phyloP scores from a whole-genome alignment of 2,888 invertebrate species.

The Acronicta leporina region DNA sequence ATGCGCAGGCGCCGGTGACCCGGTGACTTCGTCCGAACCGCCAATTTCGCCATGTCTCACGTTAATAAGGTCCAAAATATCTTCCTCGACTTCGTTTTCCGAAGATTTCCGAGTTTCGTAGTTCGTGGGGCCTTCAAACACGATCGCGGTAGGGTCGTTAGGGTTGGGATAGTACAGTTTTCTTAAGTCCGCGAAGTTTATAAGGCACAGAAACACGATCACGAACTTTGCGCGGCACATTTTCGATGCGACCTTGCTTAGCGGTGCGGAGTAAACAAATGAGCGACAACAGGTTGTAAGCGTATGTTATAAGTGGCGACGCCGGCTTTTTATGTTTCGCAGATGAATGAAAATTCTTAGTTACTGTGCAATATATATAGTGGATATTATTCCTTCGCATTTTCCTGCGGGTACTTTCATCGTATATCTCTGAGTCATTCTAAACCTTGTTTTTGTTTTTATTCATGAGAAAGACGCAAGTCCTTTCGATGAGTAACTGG shows the following conservation, averaged over 20 bases:
- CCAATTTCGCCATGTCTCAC: slow-evolving; percentile 51
- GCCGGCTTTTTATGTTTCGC: slow-evolving; percentile 28
- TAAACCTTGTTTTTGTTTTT: neutral
- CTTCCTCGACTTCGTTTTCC: slow-evolving; percentile 59
- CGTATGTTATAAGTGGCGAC: slow-evolving; percentile 31
- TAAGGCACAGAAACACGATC: slow-evolving; percentile 43
- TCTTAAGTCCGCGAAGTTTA: slow-evolving; percentile 44
- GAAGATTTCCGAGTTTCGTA: slow-evolving; percentile 49
- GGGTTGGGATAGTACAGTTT: slow-evolving; percentile 63
- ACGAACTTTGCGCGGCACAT: slow-evolving; percentile 41
- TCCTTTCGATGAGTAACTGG: neutral
- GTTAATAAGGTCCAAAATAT: slow-evolving; percentile 56
- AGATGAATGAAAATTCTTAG: slow-evolving; percentile 43
- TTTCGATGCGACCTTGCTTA: slow-evolving; percentile 51
- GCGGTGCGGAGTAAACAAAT: slow-evolving; percentile 54
- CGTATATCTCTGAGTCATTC: slow-evolving; percentile 30
- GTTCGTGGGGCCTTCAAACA: slow-evolving; percentile 75
- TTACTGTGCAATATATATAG: slow-evolving; percentile 53
- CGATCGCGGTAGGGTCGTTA: slow-evolving; percentile 68
- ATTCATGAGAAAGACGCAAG: neutral
- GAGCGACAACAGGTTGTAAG: slow-evolving; percentile 44
- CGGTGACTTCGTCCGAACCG: neutral
- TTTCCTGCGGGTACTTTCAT: slow-evolving; percentile 34
- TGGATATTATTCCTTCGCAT: slow-evolving; percentile 8
- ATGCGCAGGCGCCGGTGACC: neutral